phyloP scores from a whole-genome alignment of 2,797 vertebrate species.

The Squalus acanthias region DNA sequence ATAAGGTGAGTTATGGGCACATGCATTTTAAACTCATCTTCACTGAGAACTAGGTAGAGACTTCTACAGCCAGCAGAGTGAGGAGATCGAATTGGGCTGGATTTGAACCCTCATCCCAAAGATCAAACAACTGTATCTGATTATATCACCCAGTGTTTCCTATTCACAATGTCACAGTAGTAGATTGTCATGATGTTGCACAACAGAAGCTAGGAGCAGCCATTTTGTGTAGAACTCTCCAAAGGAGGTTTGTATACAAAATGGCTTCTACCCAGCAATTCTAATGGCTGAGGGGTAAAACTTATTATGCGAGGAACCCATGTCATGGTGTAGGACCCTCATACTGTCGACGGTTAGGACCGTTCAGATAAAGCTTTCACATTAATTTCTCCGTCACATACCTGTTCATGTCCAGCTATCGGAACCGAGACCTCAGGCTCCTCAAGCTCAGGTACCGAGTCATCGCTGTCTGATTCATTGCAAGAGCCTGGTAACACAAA shows the following conservation, averaged over 20 bases:
- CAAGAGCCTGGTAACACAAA: slow-evolving; percentile 61
- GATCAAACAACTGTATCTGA: neutral
- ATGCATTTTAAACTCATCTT: neutral
- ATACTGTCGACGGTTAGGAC: neutral
- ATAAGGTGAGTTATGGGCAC: neutral
- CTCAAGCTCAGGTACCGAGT: slow-evolving; percentile 79
- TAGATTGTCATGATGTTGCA: neutral
- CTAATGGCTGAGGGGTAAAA: neutral
- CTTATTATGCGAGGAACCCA: neutral
- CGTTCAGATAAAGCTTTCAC: neutral
- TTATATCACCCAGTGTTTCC: neutral
- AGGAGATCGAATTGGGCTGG: neutral
- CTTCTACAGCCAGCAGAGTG: neutral
- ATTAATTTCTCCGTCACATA: slow-evolving; percentile 44
- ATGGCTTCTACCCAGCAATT: slow-evolving; percentile 33
- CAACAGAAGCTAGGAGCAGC: neutral
- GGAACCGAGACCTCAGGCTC: slow-evolving; percentile 63
- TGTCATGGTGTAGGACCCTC: neutral
- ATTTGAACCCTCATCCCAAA: neutral
- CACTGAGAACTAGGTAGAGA: neutral
- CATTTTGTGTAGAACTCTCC: neutral
- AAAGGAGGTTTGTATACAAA: neutral
- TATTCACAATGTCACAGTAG: neutral
- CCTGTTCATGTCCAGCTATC: slow-evolving; percentile 66
- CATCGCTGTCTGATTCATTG: slow-evolving; percentile 84